A percentile compares a stretch with the other conserved stretches of the same genome.
Evolutionary conservation across 2,797 vertebrate species (phyloP).

Genomic region (Morelia viridis): DNA sequence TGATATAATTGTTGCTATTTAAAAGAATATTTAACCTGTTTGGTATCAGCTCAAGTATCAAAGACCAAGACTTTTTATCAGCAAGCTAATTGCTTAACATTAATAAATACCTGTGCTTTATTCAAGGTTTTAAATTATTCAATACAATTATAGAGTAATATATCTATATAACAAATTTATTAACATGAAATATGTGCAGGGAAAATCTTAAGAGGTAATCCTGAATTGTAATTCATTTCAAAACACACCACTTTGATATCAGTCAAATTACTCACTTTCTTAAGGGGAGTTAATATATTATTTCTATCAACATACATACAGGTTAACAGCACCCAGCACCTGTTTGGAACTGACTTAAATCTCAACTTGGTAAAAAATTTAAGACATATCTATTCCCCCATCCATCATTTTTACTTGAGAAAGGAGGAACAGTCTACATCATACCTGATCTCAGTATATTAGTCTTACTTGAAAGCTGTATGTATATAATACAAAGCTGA

Average conservation of each 20-base stretch:
- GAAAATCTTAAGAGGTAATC: slow-evolving; percentile 25
- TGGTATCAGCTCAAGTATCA: not conserved
- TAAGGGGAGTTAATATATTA: not conserved
- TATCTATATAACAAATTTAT: slow-evolving; percentile 21
- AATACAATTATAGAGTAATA: slow-evolving; percentile 23
- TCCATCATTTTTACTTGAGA: not conserved
- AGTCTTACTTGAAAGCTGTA: not conserved
- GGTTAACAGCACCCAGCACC: not conserved
- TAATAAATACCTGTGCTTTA: slow-evolving; percentile 19
- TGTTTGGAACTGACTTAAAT: not conserved
- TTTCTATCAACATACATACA: slow-evolving; percentile 3
- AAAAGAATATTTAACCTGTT: slow-evolving; percentile 1
- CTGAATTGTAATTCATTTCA: slow-evolving; percentile 24
- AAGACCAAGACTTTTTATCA: slow-evolving; percentile 10
- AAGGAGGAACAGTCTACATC: not conserved
- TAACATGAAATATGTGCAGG: slow-evolving; percentile 19
- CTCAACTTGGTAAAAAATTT: not conserved
- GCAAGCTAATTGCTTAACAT: slow-evolving; percentile 7
- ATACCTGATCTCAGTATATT: not conserved
- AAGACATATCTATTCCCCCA: not conserved
- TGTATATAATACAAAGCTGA: not conserved
- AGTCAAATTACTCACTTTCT: not conserved
- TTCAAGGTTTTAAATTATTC: slow-evolving; percentile 25
- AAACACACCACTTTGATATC: not conserved
- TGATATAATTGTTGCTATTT: not conserved